These are phyloP conservation scores for Aphaenogaster rudis DNA, from an alignment of 1,140 invertebrate genomes.

Conservation along the genomic window DNA sequence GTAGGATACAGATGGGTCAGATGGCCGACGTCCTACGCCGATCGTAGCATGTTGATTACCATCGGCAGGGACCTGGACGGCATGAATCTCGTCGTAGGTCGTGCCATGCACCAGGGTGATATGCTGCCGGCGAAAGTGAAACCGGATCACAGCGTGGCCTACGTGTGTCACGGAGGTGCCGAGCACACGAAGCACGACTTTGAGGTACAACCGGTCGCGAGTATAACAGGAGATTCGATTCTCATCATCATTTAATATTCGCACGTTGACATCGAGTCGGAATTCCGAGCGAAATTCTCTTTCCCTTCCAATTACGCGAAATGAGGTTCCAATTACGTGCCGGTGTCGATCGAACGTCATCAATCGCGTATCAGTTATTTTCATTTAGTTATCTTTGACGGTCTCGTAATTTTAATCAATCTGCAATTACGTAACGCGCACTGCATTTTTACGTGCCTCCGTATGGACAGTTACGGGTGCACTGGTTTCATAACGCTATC, in stretches of 20 bases:
- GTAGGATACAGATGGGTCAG: constrained; percentile 82
- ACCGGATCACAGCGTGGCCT: constrained; percentile 84
- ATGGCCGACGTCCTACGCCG: constrained; percentile 77
- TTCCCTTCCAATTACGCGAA: constrained; percentile 18
- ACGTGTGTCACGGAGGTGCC: constrained; percentile 83
- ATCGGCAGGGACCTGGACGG: constrained; percentile 86
- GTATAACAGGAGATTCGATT: constrained; percentile 3
- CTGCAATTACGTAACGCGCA: constrained; percentile 18
- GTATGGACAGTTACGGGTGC: too few relatives aligned
- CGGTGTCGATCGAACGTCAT: not conserved
- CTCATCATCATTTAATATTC: not conserved
- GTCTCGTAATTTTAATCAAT: constrained; percentile 31
- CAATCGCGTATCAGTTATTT: constrained; percentile 1
- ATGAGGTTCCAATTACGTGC: constrained; percentile 2
- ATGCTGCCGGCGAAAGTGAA: constrained; percentile 86
- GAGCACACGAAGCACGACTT: constrained; percentile 85
- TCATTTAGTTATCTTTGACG: constrained; percentile 8
- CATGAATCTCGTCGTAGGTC: constrained; percentile 85
- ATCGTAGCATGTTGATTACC: constrained; percentile 79
- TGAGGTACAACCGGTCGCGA: constrained; percentile 81
- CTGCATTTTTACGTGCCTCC: constrained; percentile 7
- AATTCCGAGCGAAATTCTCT: not conserved
- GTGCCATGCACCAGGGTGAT: constrained; percentile 85
- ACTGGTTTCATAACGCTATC: not conserved
- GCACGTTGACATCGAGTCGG: not conserved